Base-by-base conservation (phyloP, 2,888 invertebrate species). In the Actias luna region DNA sequence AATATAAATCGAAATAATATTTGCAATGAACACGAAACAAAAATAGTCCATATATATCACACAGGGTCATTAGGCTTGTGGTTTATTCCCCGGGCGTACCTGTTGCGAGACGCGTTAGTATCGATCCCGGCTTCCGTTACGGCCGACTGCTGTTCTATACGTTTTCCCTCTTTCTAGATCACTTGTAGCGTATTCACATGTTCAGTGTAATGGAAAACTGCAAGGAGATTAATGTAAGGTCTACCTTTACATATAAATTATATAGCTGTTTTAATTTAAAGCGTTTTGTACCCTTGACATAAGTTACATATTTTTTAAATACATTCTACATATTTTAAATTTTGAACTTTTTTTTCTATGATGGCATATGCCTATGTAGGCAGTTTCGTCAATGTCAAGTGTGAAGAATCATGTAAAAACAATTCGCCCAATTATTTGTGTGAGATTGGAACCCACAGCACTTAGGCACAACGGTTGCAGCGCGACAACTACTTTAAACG, bases 61-160 rank as follows among this genome's bases (percentile, higher is more conserved):
- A 65, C 61, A 58, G 35, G 31, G n/a, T 68, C 66, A 73, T 76
- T 73, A 69, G 65, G 68, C 64, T 33, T 59, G 62, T 57, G 63
- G 63, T 61, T 46, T 46, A 58, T 60, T 58, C 69, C 63, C 22
- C 62, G 60, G 62, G 57, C 65, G 64, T 71, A 80, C 80, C 78
- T 80, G 80, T 80, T 80, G 80, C 73, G 69, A 59, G 64, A 60
- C 69, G 66, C 71, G 73, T 73, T 69, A 65, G 67, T 76, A 80
- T 80, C 72, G 79, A 80, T 72, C 72, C 65, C 46, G 57, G 42
- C 63, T 63, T 61, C 7, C 60, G 52, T n/a, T 58, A 60, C 61
- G 58, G 46, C 42, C 63, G 18, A 22, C 58, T 59, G 58, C 60
- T 58, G 58, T 52, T 64, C 50, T 50, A 60, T 63, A 57, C 39